Evolutionary conservation across 2,888 invertebrate species (phyloP), one percentile per base, ranked within the genome.

Genomic region (Bibio marci): DNA sequence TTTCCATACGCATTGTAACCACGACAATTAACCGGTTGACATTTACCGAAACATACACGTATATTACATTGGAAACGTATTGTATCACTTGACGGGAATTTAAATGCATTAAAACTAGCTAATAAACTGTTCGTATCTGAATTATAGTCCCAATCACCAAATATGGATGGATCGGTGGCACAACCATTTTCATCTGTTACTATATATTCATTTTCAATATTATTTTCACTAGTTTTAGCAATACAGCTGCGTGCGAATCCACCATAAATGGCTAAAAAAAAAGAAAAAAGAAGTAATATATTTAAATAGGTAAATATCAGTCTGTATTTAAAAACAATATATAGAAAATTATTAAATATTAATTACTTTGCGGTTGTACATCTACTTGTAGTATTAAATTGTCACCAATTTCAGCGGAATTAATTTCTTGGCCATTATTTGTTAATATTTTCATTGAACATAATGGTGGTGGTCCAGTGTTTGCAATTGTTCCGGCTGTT

Each of bases 21-120:
- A 48, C 82, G 78, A 58, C 91, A 92, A 55, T 91, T 91, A 3
- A 91, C 90, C 50, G 91, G 90, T 69, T 90, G 91, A 58, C 91
- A 92, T 64, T 79, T 83, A 57, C 90, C 90, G 55, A 91, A 91
- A 69, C 91, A 91, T 10, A 92, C 90, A 43, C 90, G 72, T 51
- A 91, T 88, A 59, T 91, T 91, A 59, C 91, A 91, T 61, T 91
- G 91, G 82, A 92, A 91, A 61, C 86, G 67, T 51, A 91, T 87
- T 54, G 86, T 90, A 54, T 91, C 90, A 53, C 88, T 88, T 50
- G 83, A 86, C 1, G 91, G 91, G 74, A 91, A 92, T 57, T 91
- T 91, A 60, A 91, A 91, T 3, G 90, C 91, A 57, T 88, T 88
- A 62, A 92, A 91, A 50, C 81, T 78, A 45, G 90, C 90, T 55